Conservation (phyloP, 2,113 vertebrate genomes). For the Epinephelus fuscoguttatus region DNA sequence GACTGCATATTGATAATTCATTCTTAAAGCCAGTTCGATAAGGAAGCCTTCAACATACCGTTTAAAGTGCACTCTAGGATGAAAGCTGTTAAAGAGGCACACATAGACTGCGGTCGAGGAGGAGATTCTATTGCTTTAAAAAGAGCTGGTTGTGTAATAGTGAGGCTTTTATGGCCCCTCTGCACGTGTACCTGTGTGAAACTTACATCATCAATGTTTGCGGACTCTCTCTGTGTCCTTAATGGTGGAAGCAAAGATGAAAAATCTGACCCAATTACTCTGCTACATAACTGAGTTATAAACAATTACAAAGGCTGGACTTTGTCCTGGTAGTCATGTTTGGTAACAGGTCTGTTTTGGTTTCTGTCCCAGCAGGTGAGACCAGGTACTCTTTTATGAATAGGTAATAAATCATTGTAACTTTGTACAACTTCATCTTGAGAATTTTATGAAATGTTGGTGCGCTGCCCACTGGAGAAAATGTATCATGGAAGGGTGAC, state of each 20-base stretch:
- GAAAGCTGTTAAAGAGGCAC: background rate
- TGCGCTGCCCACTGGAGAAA: background rate
- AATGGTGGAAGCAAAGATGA: background rate
- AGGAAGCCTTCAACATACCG: background rate
- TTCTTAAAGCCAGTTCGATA: background rate
- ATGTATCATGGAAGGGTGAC: background rate
- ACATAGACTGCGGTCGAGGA: background rate
- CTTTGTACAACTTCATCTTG: background rate
- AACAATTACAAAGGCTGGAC: slow-evolving; percentile 41
- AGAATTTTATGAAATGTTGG: slow-evolving; percentile 12
- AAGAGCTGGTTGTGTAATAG: slow-evolving; percentile 44
- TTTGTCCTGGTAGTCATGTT: slow-evolving; percentile 44
- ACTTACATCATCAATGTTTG: background rate
- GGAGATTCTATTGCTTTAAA: slow-evolving; percentile 4
- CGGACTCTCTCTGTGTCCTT: background rate
- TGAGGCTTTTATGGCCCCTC: slow-evolving; percentile 39
- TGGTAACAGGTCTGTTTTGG: slow-evolving; percentile 50
- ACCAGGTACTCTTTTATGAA: background rate
- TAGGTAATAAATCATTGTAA: background rate
- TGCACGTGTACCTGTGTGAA: slow-evolving; percentile 44
- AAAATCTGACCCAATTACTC: accelerated
- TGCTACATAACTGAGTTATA: slow-evolving; percentile 22
- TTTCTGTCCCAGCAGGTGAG: slow-evolving; percentile 4
- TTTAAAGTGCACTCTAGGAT: background rate
- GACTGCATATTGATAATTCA: background rate